These are phyloP conservation scores for Leptinotarsa juncta DNA, from an alignment of 2,888 invertebrate species.

Conservation along the genomic window DNA sequence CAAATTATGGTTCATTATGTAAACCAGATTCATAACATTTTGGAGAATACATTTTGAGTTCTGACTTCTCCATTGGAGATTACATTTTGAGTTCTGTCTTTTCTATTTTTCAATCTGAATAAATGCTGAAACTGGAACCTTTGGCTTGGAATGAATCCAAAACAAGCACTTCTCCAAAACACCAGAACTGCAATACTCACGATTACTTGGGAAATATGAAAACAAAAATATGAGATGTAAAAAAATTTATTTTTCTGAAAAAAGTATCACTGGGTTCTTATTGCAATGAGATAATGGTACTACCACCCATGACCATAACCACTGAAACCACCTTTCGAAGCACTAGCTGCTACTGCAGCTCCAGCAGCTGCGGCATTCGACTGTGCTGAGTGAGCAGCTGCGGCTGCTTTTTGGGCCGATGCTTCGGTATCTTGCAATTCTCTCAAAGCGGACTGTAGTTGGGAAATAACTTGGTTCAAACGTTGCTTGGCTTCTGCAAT, in stretches of 20 bases:
- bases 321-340: constrained; percentile 29
- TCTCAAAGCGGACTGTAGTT: constrained; percentile 73
- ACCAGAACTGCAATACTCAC: not conserved
- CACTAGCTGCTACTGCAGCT: constrained; percentile 47
- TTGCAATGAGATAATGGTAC: not conserved
- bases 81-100: no score
- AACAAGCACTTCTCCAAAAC: no score
- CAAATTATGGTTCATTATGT: no score
- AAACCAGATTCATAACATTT: no score
- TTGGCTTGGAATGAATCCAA: no score
- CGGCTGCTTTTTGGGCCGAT: constrained; percentile 74
- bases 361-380: constrained; percentile 75
- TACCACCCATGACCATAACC: constrained; percentile 24
- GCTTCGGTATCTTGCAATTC: constrained; percentile 79
- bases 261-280: not conserved
- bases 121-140: no score
- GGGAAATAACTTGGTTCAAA: constrained; percentile 74
- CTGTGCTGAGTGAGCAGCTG: constrained; percentile 76
- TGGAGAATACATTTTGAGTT: no score
- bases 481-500: constrained; percentile 72
- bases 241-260: not conserved
- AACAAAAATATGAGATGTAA: not conserved
- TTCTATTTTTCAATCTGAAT: no score
- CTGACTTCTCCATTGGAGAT: no score
- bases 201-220: not conserved